Percentiles rank a stretch among this genome's conserved stretches.
phyloP scores from a whole-genome alignment of 64 coral and sea anemone genomes.

The Stylophora pistillata region DNA sequence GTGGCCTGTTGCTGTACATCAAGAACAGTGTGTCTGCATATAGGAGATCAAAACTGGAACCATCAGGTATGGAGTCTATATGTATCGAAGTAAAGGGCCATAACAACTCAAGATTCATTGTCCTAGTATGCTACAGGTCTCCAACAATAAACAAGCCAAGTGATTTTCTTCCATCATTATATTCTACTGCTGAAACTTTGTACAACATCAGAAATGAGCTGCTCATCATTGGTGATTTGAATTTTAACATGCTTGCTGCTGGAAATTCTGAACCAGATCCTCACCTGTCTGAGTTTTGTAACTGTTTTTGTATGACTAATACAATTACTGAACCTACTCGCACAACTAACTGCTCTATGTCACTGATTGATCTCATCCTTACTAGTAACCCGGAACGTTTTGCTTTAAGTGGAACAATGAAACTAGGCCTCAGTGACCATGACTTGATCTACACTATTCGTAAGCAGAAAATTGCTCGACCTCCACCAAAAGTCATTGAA shows the following conservation, averaged over 20 bases:
- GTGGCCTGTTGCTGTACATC: slow-evolving; percentile 28
- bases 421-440: slow-evolving; percentile 55
- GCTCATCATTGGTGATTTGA: slow-evolving; percentile 11
- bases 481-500: slow-evolving; percentile 29
- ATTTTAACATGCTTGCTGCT: slow-evolving; percentile 1
- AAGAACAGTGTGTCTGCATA: background rate
- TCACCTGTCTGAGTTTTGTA: background rate
- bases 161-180: background rate
- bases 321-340: slow-evolving; percentile 21
- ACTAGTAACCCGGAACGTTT: background rate
- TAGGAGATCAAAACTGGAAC: slow-evolving; percentile 42
- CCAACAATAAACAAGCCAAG: background rate
- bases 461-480: slow-evolving; percentile 31
- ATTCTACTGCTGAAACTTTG: background rate
- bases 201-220: slow-evolving; percentile 17
- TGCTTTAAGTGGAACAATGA: slow-evolving; percentile 39
- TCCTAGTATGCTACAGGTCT: slow-evolving; percentile 26
- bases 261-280: background rate
- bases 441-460: slow-evolving; percentile 47
- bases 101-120: slow-evolving; percentile 20
- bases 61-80: slow-evolving; percentile 7
- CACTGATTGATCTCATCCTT: slow-evolving; percentile 9
- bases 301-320: slow-evolving; percentile 8
- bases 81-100: slow-evolving; percentile 17
- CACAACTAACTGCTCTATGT: background rate